Evolutionary conservation across 2,113 vertebrate species (phyloP).

Genomic region (Indri indri): DNA sequence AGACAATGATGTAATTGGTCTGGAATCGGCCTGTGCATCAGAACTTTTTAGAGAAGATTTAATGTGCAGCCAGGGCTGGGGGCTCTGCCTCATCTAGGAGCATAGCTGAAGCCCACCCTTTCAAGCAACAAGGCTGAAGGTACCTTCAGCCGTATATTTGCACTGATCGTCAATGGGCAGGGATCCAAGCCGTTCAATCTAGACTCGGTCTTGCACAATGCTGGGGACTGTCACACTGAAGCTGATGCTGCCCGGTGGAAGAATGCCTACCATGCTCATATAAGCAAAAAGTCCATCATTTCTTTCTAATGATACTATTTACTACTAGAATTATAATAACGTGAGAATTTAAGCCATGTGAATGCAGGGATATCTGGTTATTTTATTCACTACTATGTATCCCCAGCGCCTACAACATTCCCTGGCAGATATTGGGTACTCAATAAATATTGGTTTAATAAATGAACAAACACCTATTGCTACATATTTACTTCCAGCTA

Average conservation of each 20-base stretch:
- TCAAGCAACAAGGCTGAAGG: neutral
- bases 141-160: too few relatives aligned
- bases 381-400: neutral
- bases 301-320: neutral
- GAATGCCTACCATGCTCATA: neutral
- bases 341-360: neutral
- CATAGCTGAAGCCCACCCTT: neutral
- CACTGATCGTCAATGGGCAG: rapidly evolving
- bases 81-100: neutral
- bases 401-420: neutral
- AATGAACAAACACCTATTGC: neutral
- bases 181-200: neutral
- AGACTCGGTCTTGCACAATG: neutral
- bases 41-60: neutral
- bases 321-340: neutral
- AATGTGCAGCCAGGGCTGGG: neutral
- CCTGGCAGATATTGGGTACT: neutral
- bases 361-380: neutral
- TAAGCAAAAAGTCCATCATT: neutral
- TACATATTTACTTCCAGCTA: neutral
- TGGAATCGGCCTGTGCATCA: neutral
- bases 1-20: neutral
- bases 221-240: neutral
- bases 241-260: neutral
- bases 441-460: neutral